Conservation (phyloP, 2,797 vertebrate species). For the Geotrypetes seraphini region DNA sequence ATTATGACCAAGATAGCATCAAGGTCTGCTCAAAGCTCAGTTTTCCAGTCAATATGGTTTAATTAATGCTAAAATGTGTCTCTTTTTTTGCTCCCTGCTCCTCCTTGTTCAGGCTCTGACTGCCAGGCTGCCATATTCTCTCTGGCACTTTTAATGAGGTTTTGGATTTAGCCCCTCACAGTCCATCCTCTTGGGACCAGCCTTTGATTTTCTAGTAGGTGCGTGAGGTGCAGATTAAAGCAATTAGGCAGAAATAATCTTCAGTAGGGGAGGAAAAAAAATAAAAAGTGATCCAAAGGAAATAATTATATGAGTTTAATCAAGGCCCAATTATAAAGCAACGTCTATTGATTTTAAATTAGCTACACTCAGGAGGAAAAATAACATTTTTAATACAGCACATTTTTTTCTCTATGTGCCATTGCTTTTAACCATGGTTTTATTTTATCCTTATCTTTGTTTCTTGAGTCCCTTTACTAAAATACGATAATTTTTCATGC, state of each 20-base stretch:
- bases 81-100: slow-evolving; percentile 22
- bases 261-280: slow-evolving; percentile 40
- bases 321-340: slow-evolving; percentile 36
- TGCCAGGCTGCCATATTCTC: slow-evolving; percentile 49
- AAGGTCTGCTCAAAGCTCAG: not conserved
- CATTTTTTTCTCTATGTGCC: no score
- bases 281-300: slow-evolving; percentile 30
- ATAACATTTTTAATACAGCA: no score
- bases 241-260: slow-evolving; percentile 48
- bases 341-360: slow-evolving; percentile 37
- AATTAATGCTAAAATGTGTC: slow-evolving; percentile 31
- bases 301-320: slow-evolving; percentile 44
- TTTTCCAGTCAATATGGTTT: slow-evolving; percentile 6
- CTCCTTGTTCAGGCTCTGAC: slow-evolving; percentile 39
- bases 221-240: slow-evolving; percentile 49
- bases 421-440: no score
- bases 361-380: slow-evolving; percentile 20
- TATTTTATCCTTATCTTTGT: no score
- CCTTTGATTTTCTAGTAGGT: slow-evolving; percentile 43
- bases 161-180: slow-evolving; percentile 50
- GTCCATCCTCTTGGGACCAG: slow-evolving; percentile 36
- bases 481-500: no score
- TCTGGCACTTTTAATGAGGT: slow-evolving; percentile 44
- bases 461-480: no score
- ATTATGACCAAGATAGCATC: not conserved